Evolutionary conservation across 2,888 invertebrate species (phyloP), one percentile per base, ranked within the genome.

Genomic region (Eumerus sabulonum): DNA sequence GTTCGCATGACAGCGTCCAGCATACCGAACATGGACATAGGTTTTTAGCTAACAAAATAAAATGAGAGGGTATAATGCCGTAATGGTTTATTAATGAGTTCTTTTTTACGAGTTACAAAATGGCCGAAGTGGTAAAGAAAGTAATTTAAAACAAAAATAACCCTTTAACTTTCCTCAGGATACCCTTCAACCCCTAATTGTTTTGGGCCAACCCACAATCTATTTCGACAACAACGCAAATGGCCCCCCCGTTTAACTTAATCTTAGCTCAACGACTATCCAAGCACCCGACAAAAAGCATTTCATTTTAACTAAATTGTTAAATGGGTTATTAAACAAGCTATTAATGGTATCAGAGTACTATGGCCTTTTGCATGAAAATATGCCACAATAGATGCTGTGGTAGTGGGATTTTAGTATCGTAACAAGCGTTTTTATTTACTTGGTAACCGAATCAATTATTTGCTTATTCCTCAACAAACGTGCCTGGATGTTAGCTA

Each of bases 41-140:
- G 62, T 62, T 47, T 67, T 72, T 18, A 3, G 11, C n/a, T n/a
- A 40, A n/a, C 40, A n/a, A 40, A 44, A 67, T 66, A 72, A 45
- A 71, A 56, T 45, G 51, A 47, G 60, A 42, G 71, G 57, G 27
- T 62, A 60, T 13, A 50, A 72, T 72, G 63, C 48, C 67, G 12
- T 35, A 63, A 77, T 77, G 73, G 57, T 77, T 73, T 77, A 77
- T 77, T 77, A 77, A 77, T 73, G 77, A 63, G 67, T 63, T 73
- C 54, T 62, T 76, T n/a, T 71, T 72, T 53, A 72, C 62, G 73
- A 68, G 42, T 59, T 16, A 17, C 57, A 76, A 77, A 77, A 77
- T 77, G 77, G 77, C 73, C 62, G 73, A 63, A 68, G 63, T 47
- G 38, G 40, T 18, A 56, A 16, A 36, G 45, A 19, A 54, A 54